Evolutionary conservation across 2,888 invertebrate genomes (phyloP), one percentile per base, ranked within the genome.

Genomic region (Eupithecia subumbrata): DNA sequence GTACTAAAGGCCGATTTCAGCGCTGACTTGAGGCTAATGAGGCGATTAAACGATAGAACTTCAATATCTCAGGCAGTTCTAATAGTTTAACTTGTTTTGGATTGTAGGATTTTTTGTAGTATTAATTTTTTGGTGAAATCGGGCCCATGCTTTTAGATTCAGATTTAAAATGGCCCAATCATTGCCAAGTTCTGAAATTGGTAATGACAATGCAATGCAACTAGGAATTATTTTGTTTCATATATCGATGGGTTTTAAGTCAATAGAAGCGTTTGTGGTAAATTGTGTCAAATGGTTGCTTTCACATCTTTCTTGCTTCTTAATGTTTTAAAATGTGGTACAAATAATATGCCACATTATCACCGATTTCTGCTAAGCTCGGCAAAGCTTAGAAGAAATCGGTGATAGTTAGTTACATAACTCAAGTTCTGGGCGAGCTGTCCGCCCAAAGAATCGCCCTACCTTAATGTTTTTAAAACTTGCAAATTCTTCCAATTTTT

Each of bases 401-500:
- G n/a, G n/a, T n/a, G n/a, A n/a, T n/a, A n/a, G n/a, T n/a, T n/a
- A n/a, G n/a, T n/a, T 30, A 30, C 30, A 30, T 30, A 37, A 37
- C 3, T 37, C 37, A 37, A 37, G 30, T 34, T 34, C 9, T 16
- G 25, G 30, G n/a, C n/a, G 11, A 5, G 14, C 37, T 0, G 22
- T 22, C 34, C 79, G 80, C 83, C 68, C 0, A 5, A 48, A 82
- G 11, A 75, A 2, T n/a, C n/a, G 75, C 84, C 79, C 60, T 37
- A 72, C 52, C 67, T 11, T 56, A 76, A 76, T 77, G 71, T 72
- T 76, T 77, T 69, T 30, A 82, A 83, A 81, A 81, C 82, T 84
- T 82, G 71, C 72, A 81, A 83, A 82, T 83, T 83, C 81, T 84
- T 80, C 73, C 71, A 75, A 74, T 81, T 81, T 82, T 84, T 84